Conservation (phyloP, 35 echinoderm and acorn worm species). For the Apostichopus parvimensis region DNA sequence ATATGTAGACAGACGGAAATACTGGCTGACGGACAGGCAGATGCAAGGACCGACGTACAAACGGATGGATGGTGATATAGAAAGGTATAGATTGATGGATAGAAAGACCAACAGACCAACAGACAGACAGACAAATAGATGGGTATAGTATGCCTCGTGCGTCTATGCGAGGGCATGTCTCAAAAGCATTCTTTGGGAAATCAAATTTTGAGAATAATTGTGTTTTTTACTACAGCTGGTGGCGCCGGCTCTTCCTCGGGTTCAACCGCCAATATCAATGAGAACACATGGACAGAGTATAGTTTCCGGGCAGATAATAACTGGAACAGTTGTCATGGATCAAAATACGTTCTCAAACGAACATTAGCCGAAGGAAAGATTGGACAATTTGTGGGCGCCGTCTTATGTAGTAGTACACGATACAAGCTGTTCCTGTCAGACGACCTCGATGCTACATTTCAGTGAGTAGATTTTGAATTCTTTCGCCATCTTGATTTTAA, state of each 20-base stretch:
- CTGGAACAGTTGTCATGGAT: constrained; percentile 63
- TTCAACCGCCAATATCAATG: not conserved
- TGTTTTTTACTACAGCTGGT: not conserved
- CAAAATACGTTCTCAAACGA: constrained; percentile 63
- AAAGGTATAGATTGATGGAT: too few species aligned
- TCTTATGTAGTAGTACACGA: constrained; percentile 52
- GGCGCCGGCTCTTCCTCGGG: not conserved
- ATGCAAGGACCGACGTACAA: too few species aligned
- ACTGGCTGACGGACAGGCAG: too few species aligned
- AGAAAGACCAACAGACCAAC: too few species aligned
- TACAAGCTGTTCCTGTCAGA: constrained; percentile 85
- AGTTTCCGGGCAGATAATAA: constrained; percentile 55
- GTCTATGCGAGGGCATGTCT: too few species aligned
- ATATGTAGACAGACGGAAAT: too few species aligned
- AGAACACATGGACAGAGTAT: constrained; percentile 47
- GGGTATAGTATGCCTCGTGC: too few species aligned
- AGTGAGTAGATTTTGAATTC: constrained; percentile 38
- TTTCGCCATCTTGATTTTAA: too few species aligned
- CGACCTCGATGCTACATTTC: constrained; percentile 40
- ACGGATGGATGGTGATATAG: too few species aligned
- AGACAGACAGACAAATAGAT: too few species aligned
- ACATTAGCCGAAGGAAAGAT: not conserved
- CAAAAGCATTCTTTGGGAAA: too few species aligned
- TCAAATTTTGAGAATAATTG: too few species aligned
- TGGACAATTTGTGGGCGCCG: constrained; percentile 70